A percentile compares a stretch with the other conserved stretches of the same genome.
Conservation (phyloP, 1,140 invertebrate genomes). For the Lepidurus packardi region DNA sequence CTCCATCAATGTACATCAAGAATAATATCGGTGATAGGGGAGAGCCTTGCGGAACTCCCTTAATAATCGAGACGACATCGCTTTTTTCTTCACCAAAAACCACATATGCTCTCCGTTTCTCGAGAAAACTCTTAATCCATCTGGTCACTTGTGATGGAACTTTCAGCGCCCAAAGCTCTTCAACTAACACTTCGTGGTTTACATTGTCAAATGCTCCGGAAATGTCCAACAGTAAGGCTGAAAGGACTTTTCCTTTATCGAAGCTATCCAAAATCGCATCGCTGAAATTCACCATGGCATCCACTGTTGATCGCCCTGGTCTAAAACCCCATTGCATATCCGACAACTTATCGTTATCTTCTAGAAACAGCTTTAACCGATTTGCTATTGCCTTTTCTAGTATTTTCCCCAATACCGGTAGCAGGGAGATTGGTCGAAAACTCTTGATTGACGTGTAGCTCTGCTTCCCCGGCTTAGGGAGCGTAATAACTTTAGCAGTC, state of each 20-base stretch:
- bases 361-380: not conserved
- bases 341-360: constrained; percentile 3
- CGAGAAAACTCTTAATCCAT: not conserved
- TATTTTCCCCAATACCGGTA: constrained; percentile 7
- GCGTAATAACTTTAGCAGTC: not conserved
- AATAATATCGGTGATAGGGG: constrained; percentile 16
- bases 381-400: constrained; percentile 24
- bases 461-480: constrained; percentile 24
- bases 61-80: not conserved
- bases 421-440: constrained; percentile 21
- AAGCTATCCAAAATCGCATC: not conserved
- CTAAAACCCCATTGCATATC: constrained; percentile 12
- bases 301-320: not conserved
- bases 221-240: constrained; percentile 16
- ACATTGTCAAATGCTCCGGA: constrained; percentile 28
- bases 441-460: not conserved
- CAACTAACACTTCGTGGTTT: not conserved
- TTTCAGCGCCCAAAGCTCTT: not conserved
- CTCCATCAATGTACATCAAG: constrained; percentile 2
- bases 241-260: constrained; percentile 16
- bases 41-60: constrained; percentile 25
- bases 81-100: not conserved
- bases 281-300: not conserved
- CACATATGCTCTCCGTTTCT: not conserved
- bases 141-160: not conserved